Evolutionary conservation across 2,113 vertebrate genomes (phyloP), one percentile per base, ranked within the genome.

Genomic region (Cervus canadensis): DNA sequence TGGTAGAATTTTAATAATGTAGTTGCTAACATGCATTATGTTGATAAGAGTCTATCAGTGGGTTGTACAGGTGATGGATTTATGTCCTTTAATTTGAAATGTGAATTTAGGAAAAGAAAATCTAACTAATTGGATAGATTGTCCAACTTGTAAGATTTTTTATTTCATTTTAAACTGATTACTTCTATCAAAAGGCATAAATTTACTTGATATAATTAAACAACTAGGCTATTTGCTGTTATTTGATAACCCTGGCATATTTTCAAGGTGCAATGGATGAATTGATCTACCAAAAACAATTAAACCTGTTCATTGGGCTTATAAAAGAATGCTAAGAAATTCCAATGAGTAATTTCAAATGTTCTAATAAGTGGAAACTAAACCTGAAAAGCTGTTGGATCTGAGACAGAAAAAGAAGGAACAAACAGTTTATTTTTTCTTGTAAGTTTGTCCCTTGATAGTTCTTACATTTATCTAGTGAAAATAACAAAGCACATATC

Each of bases 1-100:
- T 97, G 94, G 93, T 97, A 92, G 92, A 97, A 98, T 98, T 99
- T 99, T 98, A 98, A 98, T 98, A 98, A 98, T 54, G 33, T 78
- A 94, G 81, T 84, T n/a, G 23, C 96, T 98, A 98, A 97, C 71
- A 92, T 97, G 89, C 76, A 96, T 98, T 98, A 98, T 2, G 0
- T 36, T 94, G 97, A 98, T 98, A 98, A 98, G 85, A 98, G 97
- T 96, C 92, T 98, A 95, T 96, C 93, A 95, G 2, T 94, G 95
- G 88, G 97, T 96, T 94, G 28, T 92, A 78, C 74, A 96, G 93
- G 48, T 98, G 78, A 74, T 98, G 94, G 98, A 98, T 98, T 98
- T 98, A 98, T 95, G 95, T 67, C 59, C 93, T 96, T 92, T 98
- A 97, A 98, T 98, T 98, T 98, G 78, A 98, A 98, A 98, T 97